Evolutionary conservation across 1,140 invertebrate species (phyloP), one percentile per base, ranked within the genome.

Genomic region (Plectrocnemia conspersa): DNA sequence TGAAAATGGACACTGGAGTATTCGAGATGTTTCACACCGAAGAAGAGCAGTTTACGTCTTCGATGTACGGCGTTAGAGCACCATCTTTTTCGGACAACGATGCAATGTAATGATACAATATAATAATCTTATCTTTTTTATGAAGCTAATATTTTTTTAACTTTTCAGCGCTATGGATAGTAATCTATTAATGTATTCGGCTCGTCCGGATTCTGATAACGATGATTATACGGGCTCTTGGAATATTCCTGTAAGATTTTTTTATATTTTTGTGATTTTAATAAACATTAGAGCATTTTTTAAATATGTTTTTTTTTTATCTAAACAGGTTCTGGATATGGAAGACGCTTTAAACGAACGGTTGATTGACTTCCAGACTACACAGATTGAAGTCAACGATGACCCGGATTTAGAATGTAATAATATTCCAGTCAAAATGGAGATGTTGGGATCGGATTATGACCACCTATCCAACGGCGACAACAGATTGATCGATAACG

Each of bases 401-500:
- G 9, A 13, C 10, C 4, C 5, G 25, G 21, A 13, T 19, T 27
- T 3, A 45, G 29, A 45, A 45, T 25, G n/a, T 2, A 45, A 45
- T 45, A 2, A 18, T 21, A 1, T 10, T 23, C n/a, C 18, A 23
- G n/a, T 5, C 25, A 42, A 42, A 23, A 23, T 23, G 10, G n/a
- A n/a, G n/a, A n/a, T n/a, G n/a, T n/a, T n/a, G n/a, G n/a, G n/a
- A n/a, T n/a, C n/a, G n/a, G 18, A 45, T 13, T 27, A 45, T 13
- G 7, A 46, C 5, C 6, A 18, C n/a, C n/a, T 25, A 24, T 15
- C 16, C 36, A 13, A 47, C 13, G 53, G 58, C 9, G 58, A 59
- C 25, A 59, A 56, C 53, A 52, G 58, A 55, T 36, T 59, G 13
- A 59, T 59, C 24, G 53, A 59, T 21, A 59, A 59, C 36, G 58